phyloP scores from a whole-genome alignment of 2,888 invertebrate species.

The Argynnis bischoffii region DNA sequence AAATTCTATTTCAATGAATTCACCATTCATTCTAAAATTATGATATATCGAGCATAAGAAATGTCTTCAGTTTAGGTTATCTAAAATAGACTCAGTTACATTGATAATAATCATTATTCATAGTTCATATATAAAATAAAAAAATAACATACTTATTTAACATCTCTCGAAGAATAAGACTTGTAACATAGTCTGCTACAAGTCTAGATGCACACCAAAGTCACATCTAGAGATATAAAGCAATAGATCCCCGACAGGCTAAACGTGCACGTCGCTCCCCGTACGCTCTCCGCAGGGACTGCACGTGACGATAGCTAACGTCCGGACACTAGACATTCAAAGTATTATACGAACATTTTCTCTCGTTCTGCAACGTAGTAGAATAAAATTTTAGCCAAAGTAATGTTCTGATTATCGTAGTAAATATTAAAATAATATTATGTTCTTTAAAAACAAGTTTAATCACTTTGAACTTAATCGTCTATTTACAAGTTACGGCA shows the following conservation, averaged over 20 bases:
- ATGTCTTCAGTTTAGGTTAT: too few species aligned
- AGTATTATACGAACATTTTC: constrained; percentile 8
- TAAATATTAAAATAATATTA: too few species aligned
- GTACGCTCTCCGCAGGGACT: constrained; percentile 17
- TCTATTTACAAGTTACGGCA: too few species aligned
- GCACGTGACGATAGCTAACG: constrained; percentile 19
- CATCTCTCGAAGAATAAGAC: neutral
- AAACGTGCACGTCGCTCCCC: constrained; percentile 14
- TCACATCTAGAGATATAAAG: constrained; percentile 12
- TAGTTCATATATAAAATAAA: neutral
- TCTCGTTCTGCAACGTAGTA: neutral
- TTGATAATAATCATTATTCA: too few species aligned
- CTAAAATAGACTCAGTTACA: too few species aligned
- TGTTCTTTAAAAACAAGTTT: too few species aligned
- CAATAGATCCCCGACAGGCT: constrained; percentile 16
- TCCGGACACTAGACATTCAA: constrained; percentile 7
- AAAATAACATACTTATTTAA: neutral
- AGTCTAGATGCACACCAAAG: constrained; percentile 5
- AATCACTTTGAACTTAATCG: too few species aligned
- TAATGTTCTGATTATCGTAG: neutral
- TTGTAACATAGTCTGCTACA: constrained; percentile 3
- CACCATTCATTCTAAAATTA: too few species aligned
- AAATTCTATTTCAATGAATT: too few species aligned
- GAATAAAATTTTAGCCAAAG: neutral
- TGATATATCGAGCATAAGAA: too few species aligned